Evolutionary conservation across 2,797 vertebrate species (phyloP), one percentile per base, ranked within the genome.

Genomic region (Tympanoctomys barrerae): DNA sequence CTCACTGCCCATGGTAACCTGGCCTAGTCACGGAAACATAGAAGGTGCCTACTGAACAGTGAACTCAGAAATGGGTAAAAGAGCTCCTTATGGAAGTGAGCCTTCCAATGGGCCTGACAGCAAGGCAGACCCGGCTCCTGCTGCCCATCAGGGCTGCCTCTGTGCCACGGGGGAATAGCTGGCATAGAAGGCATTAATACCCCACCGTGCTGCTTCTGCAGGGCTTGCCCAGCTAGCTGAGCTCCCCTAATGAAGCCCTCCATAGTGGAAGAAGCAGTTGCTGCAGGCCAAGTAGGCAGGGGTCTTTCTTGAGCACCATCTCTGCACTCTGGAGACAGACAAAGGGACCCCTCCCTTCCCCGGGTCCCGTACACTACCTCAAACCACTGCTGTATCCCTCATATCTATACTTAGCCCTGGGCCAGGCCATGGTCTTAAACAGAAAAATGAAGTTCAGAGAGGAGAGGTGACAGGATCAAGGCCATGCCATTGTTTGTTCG

Each of bases 41-140:
- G 39, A 31, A 61, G 80, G 26, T 0, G 1, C 62, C 52, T 71
- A 89, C 36, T 14, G 66, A 22, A 19, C 31, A 62, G 9, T 28
- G 28, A 82, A 31, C 16, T 26, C 68, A 66, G 7, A 8, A 36
- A 19, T 4, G 75, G 42, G 49, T 7, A 49, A 39, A 70, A 11
- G 78, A 77, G 62, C n/a, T 54, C 31, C 42, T 84, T n/a, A 24
- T 16, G 46, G 31, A 70, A 61, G 36, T 33, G 24, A 79, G 36
- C 33, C 54, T 64, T 57, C 46, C 49, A 1, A 13, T 24, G 42
- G n/a, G 62, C 54, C 26, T 19, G 4, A 82, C 57, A 61, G 2
- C 1, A 11, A 19, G 71, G 57, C 4, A 49, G 26, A 49, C 5
- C 7, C 0, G 0, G 49, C 82, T 18, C 46, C 54, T 1, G n/a